phyloP scores from a whole-genome alignment of 2,888 invertebrate species.

The Drosophila macrothrix region DNA sequence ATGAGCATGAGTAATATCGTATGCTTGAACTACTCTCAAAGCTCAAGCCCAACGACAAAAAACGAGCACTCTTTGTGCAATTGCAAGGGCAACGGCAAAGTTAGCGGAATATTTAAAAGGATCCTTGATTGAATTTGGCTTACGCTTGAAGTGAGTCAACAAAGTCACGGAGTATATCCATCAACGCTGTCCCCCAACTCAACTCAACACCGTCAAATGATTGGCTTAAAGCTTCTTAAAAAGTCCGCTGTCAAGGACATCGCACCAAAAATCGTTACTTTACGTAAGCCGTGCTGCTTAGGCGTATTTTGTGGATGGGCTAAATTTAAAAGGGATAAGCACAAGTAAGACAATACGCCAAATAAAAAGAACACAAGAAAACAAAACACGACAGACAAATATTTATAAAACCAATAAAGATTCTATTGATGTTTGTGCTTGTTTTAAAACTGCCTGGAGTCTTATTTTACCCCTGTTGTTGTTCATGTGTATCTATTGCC shows the following conservation, averaged over 20 bases:
- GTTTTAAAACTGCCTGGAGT: slow-evolving; percentile 51
- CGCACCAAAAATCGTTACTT: slow-evolving; percentile 41
- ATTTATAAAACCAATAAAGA: slow-evolving; percentile 76
- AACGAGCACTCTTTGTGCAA: slow-evolving; percentile 19
- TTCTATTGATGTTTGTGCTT: slow-evolving; percentile 70
- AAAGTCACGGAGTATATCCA: slow-evolving; percentile 64
- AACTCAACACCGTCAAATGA: background rate
- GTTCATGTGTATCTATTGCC: slow-evolving; percentile 6
- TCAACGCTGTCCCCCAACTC: slow-evolving; percentile 37
- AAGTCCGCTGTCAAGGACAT: slow-evolving; percentile 74
- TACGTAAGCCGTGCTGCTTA: slow-evolving; percentile 50
- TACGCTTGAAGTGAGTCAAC: slow-evolving; percentile 67
- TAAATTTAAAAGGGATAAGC: slow-evolving; percentile 44
- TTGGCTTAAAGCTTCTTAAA: slow-evolving; percentile 53
- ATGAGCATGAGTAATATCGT: slow-evolving; percentile 72
- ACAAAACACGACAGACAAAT: slow-evolving; percentile 52
- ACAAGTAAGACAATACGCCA: slow-evolving; percentile 1
- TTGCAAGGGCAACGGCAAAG: slow-evolving; percentile 23
- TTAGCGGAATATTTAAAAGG: slow-evolving; percentile 58
- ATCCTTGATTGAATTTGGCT: slow-evolving; percentile 71
- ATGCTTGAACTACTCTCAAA: slow-evolving; percentile 49
- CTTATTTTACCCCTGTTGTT: background rate
- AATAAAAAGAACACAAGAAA: slow-evolving; percentile 1
- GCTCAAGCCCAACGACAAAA: slow-evolving; percentile 8
- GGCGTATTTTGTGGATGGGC: background rate